Evolutionary conservation across 2,888 invertebrate genomes (phyloP).

Genomic region (Osmoderma eremita): DNA sequence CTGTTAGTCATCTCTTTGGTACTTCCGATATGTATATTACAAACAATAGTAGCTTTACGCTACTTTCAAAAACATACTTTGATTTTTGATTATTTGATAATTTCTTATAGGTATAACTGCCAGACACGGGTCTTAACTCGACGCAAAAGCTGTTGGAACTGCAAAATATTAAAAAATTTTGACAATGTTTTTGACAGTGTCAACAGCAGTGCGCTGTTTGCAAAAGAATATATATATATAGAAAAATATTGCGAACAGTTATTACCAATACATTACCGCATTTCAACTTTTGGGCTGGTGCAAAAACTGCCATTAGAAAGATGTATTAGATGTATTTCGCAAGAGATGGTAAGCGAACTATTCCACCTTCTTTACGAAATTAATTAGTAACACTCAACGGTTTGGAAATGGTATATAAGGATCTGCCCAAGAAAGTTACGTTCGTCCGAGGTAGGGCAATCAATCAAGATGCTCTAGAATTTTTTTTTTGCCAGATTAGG

Average conservation of each 20-base stretch:
- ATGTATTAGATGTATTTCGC: constrained; percentile 2
- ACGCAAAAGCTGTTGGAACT: too few species aligned
- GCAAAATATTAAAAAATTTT: too few species aligned
- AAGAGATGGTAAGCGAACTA: not conserved
- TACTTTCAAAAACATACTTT: too few species aligned
- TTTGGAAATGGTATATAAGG: not conserved
- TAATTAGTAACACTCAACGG: constrained; percentile 1
- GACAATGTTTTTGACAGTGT: constrained; percentile 12
- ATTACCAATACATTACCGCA: not conserved
- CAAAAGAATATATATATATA: too few species aligned
- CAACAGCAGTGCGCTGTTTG: not conserved
- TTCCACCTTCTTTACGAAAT: constrained; percentile 3
- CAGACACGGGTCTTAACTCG: too few species aligned
- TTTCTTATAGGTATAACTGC: too few species aligned
- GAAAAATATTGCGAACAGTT: not conserved
- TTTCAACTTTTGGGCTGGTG: not conserved
- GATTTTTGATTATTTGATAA: too few species aligned
- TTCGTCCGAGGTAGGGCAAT: constrained; percentile 15
- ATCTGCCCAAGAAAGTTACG: not conserved
- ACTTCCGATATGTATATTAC: not conserved
- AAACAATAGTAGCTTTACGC: too few species aligned
- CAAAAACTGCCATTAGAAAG: not conserved
- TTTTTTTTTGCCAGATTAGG: constrained; percentile 46
- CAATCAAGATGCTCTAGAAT: constrained; percentile 47
- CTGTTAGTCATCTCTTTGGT: not conserved